Conservation (phyloP, 2,797 vertebrate genomes). For the Gila robusta region DNA sequence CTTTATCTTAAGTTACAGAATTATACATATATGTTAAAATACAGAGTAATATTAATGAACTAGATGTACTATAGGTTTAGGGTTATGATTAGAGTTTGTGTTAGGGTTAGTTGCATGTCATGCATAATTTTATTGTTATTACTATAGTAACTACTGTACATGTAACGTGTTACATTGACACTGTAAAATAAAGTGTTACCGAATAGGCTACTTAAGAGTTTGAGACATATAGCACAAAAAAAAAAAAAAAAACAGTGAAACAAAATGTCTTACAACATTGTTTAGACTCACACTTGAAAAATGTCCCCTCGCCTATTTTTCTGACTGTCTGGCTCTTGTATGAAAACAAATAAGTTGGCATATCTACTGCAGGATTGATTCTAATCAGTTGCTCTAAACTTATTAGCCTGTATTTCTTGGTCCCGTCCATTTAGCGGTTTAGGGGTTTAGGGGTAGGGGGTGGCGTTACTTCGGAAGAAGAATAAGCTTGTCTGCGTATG, state of each 20-base stretch:
- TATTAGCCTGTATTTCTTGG: conserved; percentile 29
- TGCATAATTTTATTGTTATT: neutral
- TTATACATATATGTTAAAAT: neutral
- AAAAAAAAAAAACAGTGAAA: neutral
- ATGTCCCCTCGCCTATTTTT: neutral
- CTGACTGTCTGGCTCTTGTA: neutral
- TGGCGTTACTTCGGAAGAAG: conserved; percentile 62
- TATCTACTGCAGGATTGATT: conserved; percentile 9
- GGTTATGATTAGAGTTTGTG: neutral
- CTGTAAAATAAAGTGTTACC: neutral
- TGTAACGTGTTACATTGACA: neutral
- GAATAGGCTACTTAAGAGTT: neutral
- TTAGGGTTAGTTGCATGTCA: neutral
- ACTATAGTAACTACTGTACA: neutral
- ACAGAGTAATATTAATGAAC: neutral
- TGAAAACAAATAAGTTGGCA: neutral
- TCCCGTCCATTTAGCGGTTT: conserved; percentile 23
- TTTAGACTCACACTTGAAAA: neutral
- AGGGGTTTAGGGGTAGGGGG: conserved; percentile 6
- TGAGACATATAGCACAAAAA: neutral
- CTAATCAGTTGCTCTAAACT: conserved; percentile 14
- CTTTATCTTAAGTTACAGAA: neutral
- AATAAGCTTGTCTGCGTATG: conserved; percentile 71
- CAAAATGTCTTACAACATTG: neutral
- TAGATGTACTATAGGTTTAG: neutral